phyloP scores from a whole-genome alignment of 1,140 invertebrate genomes.

The Aphis craccivora region DNA sequence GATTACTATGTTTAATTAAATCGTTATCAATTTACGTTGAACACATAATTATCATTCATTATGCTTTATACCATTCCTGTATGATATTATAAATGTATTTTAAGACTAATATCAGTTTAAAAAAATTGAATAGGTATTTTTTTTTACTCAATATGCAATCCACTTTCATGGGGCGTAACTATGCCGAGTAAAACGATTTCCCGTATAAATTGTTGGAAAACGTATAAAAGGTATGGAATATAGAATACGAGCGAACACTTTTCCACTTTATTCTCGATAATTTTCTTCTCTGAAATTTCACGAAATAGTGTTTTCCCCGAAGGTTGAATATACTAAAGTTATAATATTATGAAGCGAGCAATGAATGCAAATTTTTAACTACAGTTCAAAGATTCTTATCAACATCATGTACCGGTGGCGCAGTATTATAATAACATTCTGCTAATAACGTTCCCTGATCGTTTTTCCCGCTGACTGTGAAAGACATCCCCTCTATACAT shows the following conservation, averaged over 20 bases:
- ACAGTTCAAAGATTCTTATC: constrained; percentile 37
- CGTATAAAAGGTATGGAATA: neutral
- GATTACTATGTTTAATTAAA: neutral
- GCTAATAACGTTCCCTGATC: neutral
- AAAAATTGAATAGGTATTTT: neutral
- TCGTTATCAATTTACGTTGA: neutral
- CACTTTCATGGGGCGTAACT: neutral
- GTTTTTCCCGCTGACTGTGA: neutral
- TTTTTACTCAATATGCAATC: neutral
- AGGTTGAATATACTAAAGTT: neutral
- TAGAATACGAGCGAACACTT: neutral
- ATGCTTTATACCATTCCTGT: neutral
- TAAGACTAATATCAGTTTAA: neutral
- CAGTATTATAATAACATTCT: neutral
- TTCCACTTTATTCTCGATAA: neutral
- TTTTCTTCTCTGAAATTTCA: neutral
- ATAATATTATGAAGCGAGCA: neutral
- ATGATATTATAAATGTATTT: neutral
- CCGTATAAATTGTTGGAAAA: neutral
- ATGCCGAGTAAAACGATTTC: neutral
- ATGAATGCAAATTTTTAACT: constrained; percentile 50
- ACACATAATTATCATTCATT: neutral
- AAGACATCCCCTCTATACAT: neutral
- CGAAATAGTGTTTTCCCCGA: neutral
- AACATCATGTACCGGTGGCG: neutral